Evolutionary conservation across 1,140 invertebrate species (phyloP).

Genomic region (Steinernema feltiae): DNA sequence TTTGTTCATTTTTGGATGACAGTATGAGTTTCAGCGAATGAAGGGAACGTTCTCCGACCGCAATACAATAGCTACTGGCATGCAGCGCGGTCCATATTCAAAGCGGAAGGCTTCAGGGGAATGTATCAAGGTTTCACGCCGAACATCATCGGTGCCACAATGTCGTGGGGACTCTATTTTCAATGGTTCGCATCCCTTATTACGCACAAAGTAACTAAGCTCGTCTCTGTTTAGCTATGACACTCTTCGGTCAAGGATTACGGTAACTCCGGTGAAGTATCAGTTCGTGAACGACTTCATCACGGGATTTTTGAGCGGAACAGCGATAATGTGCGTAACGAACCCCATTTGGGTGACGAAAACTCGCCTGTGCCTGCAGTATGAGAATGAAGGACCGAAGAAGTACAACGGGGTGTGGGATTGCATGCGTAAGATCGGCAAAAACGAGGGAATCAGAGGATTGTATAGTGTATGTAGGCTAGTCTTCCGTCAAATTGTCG

Average conservation of each 20-base stretch:
- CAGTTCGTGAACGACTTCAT: constrained; percentile 63
- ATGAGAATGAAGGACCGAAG: constrained; percentile 46
- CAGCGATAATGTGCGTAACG: constrained; percentile 80
- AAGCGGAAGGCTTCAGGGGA: constrained; percentile 78
- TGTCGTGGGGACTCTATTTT: constrained; percentile 96
- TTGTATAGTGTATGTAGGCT: constrained; percentile 67
- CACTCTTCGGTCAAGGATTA: constrained; percentile 28
- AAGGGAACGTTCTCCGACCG: constrained; percentile 73
- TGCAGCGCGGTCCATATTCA: constrained; percentile 78
- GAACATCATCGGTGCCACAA: constrained; percentile 88
- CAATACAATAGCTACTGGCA: constrained; percentile 79
- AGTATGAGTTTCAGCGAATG: constrained; percentile 87
- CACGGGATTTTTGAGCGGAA: constrained; percentile 62
- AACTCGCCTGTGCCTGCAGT: constrained; percentile 72
- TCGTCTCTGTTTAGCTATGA: constrained; percentile 43
- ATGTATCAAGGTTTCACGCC: constrained; percentile 88
- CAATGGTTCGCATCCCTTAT: no score
- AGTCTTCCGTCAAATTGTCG: no score
- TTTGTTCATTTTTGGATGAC: constrained; percentile 60
- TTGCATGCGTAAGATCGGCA: constrained; percentile 82
- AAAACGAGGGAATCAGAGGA: constrained; percentile 78
- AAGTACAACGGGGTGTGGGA: constrained; percentile 80
- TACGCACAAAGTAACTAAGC: no score
- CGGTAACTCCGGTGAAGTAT: neutral
- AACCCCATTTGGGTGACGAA: constrained; percentile 90